Percentiles rank a stretch among this genome's conserved stretches.
Conservation (phyloP, 1,140 invertebrate genomes). For the Drosophila sproati region DNA sequence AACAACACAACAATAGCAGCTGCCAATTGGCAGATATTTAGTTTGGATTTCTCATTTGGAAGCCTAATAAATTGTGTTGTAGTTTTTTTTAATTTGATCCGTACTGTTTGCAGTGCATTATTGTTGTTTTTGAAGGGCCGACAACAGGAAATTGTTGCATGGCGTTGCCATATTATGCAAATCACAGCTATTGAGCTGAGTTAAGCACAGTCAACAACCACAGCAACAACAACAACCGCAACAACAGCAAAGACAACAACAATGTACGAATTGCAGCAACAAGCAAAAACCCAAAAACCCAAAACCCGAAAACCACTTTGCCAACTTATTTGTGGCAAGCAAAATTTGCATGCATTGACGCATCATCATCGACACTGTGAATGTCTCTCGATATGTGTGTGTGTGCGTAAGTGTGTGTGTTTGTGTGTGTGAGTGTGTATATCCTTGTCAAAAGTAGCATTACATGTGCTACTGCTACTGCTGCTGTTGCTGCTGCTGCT, state of each 20-base stretch:
- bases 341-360: constrained; percentile 59
- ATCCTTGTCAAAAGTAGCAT: constrained; percentile 32
- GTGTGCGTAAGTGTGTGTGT: background rate
- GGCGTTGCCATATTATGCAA: constrained; percentile 73
- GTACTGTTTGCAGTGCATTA: background rate
- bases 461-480: constrained; percentile 19
- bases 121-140: constrained; percentile 13
- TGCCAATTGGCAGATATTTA: constrained; percentile 1
- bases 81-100: background rate
- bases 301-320: constrained; percentile 45
- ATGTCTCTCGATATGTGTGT: constrained; percentile 33
- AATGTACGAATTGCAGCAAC: constrained; percentile 10
- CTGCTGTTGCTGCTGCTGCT: background rate
- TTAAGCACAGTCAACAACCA: constrained; percentile 42
- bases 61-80: constrained; percentile 54
- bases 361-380: constrained; percentile 50
- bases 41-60: constrained; percentile 55
- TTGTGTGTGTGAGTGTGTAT: constrained; percentile 18
- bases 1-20: background rate
- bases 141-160: constrained; percentile 71
- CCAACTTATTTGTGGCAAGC: constrained; percentile 53
- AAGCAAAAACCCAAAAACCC: constrained; percentile 41
- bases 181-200: constrained; percentile 62
- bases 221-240: constrained; percentile 23
- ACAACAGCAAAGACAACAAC: constrained; percentile 13